These are phyloP conservation scores for Premnoplex brunnescens DNA, from an alignment of 2,797 vertebrate species.

Conservation along the genomic window DNA sequence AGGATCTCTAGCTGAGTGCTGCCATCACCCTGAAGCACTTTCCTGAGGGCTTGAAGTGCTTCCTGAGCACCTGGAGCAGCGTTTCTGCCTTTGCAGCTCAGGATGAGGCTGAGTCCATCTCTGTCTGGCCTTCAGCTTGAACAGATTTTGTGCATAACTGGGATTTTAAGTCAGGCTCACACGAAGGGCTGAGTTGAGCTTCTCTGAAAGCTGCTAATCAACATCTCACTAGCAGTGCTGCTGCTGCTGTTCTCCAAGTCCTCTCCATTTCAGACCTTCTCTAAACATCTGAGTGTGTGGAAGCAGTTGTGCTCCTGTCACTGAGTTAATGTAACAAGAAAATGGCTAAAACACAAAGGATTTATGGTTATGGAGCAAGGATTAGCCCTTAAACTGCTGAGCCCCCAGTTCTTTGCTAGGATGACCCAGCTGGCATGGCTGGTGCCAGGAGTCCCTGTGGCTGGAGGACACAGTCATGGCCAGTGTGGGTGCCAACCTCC, in stretches of 20 bases:
- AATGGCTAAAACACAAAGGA: background rate
- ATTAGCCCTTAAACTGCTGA: background rate
- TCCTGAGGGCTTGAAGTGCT: background rate
- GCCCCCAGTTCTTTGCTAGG: background rate
- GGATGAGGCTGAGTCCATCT: background rate
- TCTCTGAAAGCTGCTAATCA: background rate
- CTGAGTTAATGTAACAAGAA: background rate
- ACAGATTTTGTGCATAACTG: background rate
- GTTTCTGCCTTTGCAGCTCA: background rate
- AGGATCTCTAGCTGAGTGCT: background rate
- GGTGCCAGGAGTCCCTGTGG: background rate
- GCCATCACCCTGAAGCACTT: accelerated
- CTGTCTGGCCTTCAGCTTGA: background rate
- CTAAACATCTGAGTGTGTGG: accelerated
- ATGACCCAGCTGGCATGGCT: background rate
- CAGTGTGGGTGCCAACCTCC: accelerated
- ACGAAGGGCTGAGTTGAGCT: background rate
- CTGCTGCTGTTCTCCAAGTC: background rate
- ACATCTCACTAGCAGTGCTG: background rate
- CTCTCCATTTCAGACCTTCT: background rate
- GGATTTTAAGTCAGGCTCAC: background rate
- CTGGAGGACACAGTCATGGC: accelerated
- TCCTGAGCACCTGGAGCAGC: background rate
- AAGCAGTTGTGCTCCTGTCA: background rate
- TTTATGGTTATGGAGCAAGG: background rate